Evolutionary conservation across 2,113 vertebrate genomes (phyloP).

Genomic region (Gyps fulvus): DNA sequence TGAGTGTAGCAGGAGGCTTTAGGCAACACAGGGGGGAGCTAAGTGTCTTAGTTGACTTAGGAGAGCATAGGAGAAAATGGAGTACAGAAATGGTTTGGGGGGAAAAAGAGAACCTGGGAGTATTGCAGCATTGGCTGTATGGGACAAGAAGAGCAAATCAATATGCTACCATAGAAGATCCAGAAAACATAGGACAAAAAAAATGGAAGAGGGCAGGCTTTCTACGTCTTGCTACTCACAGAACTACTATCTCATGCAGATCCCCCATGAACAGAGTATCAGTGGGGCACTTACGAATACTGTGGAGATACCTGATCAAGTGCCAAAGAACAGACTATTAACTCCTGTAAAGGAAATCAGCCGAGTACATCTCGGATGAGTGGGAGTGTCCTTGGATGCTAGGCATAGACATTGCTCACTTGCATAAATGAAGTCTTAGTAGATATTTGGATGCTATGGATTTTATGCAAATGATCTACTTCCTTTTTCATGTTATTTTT

Average conservation of each 20-base stretch:
- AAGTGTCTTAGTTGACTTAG: background rate
- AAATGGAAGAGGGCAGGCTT: background rate
- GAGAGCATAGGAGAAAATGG: background rate
- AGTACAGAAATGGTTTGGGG: background rate
- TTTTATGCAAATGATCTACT: background rate
- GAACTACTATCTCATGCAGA: rapidly evolving
- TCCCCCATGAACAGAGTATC: background rate
- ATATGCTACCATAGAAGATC: background rate
- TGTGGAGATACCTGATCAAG: background rate
- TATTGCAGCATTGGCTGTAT: background rate
- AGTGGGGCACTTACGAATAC: background rate
- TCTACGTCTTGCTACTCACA: background rate
- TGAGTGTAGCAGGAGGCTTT: background rate
- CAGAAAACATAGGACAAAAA: background rate
- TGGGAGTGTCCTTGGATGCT: background rate
- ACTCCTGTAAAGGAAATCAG: background rate
- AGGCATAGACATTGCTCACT: background rate
- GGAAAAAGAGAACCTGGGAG: background rate
- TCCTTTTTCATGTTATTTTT: background rate
- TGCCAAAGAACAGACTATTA: background rate
- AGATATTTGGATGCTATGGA: background rate
- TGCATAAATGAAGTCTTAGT: background rate
- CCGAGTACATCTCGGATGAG: background rate
- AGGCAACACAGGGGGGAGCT: background rate
- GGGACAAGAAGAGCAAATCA: background rate